phyloP scores from a whole-genome alignment of 1,140 invertebrate species.

The Ctenoplectra terminalis region DNA sequence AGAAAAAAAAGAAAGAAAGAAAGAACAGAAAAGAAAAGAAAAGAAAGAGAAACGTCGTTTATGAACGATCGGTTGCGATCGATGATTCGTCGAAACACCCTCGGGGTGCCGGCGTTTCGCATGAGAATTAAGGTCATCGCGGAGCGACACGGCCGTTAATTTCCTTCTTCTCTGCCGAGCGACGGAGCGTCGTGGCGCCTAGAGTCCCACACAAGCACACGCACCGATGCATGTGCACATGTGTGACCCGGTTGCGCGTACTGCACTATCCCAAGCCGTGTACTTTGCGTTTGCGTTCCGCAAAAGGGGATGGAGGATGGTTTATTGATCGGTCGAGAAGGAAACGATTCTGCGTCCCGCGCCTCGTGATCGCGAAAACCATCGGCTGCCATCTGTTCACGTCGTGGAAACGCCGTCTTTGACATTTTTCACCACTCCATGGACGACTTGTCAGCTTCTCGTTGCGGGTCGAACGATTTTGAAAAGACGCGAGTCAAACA shows the following conservation, averaged over 20 bases:
- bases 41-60: neutral
- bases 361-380: conserved; percentile 53
- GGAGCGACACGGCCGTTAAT: conserved; percentile 27
- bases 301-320: conserved; percentile 57
- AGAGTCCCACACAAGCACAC: neutral
- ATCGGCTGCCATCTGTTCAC: conserved; percentile 17
- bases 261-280: conserved; percentile 46
- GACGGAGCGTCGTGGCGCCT: conserved; percentile 33
- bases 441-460: too few relatives aligned
- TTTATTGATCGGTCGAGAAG: conserved; percentile 65
- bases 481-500: neutral
- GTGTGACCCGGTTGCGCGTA: conserved; percentile 46
- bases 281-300: conserved; percentile 70
- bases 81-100: conserved; percentile 11
- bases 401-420: neutral
- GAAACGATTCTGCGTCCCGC: conserved; percentile 67
- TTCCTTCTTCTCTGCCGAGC: conserved; percentile 12
- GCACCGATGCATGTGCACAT: conserved; percentile 36
- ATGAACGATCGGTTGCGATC: neutral
- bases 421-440: neutral
- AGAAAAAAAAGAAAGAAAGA: too few relatives aligned
- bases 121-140: conserved; percentile 30
- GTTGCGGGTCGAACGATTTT: neutral
- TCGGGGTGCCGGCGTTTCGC: neutral
- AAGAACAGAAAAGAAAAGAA: neutral